Conservation (phyloP, 1,140 invertebrate species). For the Aphelinus certus region DNA sequence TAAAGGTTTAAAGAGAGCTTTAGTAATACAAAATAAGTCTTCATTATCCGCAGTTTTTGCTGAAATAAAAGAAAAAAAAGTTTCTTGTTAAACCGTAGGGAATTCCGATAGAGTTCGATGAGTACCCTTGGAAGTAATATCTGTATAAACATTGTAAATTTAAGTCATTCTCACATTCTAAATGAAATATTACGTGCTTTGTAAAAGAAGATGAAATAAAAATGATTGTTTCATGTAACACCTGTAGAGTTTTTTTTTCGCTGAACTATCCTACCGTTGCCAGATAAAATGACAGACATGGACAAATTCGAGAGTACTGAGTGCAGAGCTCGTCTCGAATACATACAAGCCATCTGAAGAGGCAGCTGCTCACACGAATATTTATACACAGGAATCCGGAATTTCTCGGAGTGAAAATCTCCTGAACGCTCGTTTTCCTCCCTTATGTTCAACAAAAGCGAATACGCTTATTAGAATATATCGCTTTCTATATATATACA, state of each 20-base stretch:
- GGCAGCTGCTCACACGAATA: too few species aligned
- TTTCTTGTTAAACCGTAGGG: conserved; percentile 23
- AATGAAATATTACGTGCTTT: conserved; percentile 21
- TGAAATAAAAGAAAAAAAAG: conserved; percentile 20
- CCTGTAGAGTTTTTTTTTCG: not conserved
- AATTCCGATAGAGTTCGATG: conserved; percentile 26
- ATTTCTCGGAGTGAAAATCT: conserved; percentile 15
- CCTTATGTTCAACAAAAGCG: not conserved
- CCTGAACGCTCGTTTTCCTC: not conserved
- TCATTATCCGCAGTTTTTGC: conserved; percentile 28
- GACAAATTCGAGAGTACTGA: too few species aligned
- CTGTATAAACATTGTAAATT: conserved; percentile 28
- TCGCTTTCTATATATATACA: too few species aligned
- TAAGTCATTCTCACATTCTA: conserved; percentile 29
- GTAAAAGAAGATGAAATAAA: not conserved
- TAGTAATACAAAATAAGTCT: conserved; percentile 3
- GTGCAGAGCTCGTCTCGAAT: too few species aligned
- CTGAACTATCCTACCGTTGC: too few species aligned
- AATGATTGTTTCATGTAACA: not conserved
- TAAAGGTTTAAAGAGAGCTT: conserved; percentile 22
- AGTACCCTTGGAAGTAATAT: conserved; percentile 16
- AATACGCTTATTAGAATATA: too few species aligned
- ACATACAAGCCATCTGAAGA: too few species aligned
- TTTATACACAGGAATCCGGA: not conserved
- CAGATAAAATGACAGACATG: too few species aligned